Evolutionary conservation across 2,797 vertebrate genomes (phyloP).

Genomic region (Cheirogaleus major): DNA sequence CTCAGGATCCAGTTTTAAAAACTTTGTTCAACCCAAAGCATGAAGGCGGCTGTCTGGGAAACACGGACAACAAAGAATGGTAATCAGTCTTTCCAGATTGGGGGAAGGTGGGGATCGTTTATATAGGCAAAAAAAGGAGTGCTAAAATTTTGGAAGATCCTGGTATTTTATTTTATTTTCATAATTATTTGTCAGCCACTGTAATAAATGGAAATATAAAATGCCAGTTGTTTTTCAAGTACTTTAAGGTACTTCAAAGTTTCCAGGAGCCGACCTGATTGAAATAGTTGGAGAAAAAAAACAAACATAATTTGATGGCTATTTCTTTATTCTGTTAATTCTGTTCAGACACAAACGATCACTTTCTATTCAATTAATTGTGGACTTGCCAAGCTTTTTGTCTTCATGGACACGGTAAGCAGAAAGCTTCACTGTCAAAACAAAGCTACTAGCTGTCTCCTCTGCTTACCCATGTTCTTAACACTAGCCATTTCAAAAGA

Average conservation of each 20-base stretch:
- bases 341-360: background rate
- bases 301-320: background rate
- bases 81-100: background rate
- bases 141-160: background rate
- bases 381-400: background rate
- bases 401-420: background rate
- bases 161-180: background rate
- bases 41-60: background rate
- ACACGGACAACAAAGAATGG: background rate
- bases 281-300: background rate
- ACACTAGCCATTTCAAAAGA: constrained; percentile 53
- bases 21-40: background rate
- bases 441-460: constrained; percentile 9
- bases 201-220: background rate
- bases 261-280: background rate
- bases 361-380: background rate
- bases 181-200: background rate
- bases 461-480: constrained; percentile 40
- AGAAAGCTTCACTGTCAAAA: constrained; percentile 31
- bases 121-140: background rate
- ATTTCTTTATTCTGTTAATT: background rate
- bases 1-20: background rate
- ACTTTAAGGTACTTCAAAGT: background rate
- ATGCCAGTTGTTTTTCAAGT: background rate
- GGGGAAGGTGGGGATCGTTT: background rate